phyloP scores from a whole-genome alignment of 2,888 invertebrate species.

The Molanna angustata region DNA sequence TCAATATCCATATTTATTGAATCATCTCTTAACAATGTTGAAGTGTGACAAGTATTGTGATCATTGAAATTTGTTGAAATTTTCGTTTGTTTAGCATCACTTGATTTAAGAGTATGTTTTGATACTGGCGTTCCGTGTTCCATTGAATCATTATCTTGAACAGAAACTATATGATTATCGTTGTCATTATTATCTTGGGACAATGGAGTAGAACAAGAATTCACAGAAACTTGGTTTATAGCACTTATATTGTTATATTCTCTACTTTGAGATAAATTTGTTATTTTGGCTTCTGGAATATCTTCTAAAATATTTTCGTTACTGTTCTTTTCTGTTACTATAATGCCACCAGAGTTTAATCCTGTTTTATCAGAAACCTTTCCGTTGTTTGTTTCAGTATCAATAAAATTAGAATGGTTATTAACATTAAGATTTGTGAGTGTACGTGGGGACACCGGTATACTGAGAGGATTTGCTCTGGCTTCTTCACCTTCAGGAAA shows the following conservation, averaged over 20 bases:
- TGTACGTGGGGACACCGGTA: conserved; percentile 3
- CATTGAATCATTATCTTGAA: no score
- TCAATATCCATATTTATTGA: conserved; percentile 58
- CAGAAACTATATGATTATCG: no score
- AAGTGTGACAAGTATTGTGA: conserved; percentile 35
- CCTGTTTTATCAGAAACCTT: conserved; percentile 41
- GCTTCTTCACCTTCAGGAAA: conserved; percentile 36
- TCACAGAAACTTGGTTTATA: conserved; percentile 49
- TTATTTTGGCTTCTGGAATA: conserved; percentile 55
- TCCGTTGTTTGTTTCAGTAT: no score
- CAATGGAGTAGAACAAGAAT: conserved; percentile 40
- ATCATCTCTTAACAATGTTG: conserved; percentile 27
- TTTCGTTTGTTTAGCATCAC: no score
- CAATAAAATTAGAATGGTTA: no score
- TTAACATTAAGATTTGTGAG: background rate
- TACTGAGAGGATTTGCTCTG: conserved; percentile 39
- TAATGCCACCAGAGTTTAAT: conserved; percentile 49
- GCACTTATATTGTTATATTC: conserved; percentile 54
- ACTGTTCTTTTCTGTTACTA: conserved; percentile 52
- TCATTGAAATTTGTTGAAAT: no score
- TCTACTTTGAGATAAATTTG: conserved; percentile 51
- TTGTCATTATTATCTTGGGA: no score
- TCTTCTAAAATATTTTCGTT: conserved; percentile 49
- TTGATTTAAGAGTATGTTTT: conserved; percentile 1
- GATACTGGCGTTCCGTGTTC: conserved; percentile 13